Conservation (phyloP, 2,797 vertebrate genomes). For the Cuculus canorus region DNA sequence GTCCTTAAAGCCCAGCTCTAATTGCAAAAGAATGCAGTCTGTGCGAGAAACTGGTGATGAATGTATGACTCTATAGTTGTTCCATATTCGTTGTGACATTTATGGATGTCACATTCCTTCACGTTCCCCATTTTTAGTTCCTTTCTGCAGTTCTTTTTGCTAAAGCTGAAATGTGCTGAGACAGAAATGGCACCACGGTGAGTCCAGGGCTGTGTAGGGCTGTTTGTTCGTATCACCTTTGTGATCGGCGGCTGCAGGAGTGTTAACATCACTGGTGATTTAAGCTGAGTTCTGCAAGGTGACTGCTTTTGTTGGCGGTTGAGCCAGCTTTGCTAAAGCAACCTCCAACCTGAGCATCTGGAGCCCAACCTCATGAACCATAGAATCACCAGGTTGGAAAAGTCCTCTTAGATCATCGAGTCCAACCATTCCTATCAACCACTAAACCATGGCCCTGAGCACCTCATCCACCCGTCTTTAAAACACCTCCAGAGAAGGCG, state of each 20-base stretch:
- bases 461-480: too few species aligned
- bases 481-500: too few species aligned
- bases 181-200: neutral
- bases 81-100: neutral
- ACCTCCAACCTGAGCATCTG: neutral
- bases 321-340: neutral
- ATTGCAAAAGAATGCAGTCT: neutral
- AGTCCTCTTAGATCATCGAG: too few species aligned
- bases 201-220: too few species aligned
- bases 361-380: neutral
- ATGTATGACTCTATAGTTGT: neutral
- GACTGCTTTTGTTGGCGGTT: neutral
- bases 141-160: neutral
- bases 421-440: too few species aligned
- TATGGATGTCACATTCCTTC: neutral
- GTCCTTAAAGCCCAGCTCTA: neutral
- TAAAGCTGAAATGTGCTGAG: neutral
- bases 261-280: neutral
- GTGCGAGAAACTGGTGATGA: neutral
- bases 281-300: neutral
- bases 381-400: too few species aligned
- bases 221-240: neutral
- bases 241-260: neutral
- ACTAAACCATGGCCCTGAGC: too few species aligned
- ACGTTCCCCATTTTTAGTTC: neutral